Conservation (phyloP, 2,888 invertebrate genomes). For the Parnassius apollo region DNA sequence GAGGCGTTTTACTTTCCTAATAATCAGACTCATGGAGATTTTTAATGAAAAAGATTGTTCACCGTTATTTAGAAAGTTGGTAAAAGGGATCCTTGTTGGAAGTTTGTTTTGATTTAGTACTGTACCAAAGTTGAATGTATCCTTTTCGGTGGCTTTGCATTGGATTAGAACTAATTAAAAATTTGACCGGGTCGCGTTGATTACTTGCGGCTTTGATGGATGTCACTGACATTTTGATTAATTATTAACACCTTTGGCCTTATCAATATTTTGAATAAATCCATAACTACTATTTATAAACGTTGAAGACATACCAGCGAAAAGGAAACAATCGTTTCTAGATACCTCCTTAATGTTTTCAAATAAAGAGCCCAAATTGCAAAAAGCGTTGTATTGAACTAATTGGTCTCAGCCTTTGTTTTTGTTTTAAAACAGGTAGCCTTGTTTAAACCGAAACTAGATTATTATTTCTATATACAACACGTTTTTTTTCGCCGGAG, state of each 20-base stretch:
- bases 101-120: conserved; percentile 79
- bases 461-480: conserved; percentile 27
- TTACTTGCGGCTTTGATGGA: conserved; percentile 26
- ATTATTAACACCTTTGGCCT: conserved; percentile 4
- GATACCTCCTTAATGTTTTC: conserved; percentile 68
- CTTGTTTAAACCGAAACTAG: conserved; percentile 14
- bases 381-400: conserved; percentile 53
- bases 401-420: conserved; percentile 48
- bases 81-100: conserved; percentile 70
- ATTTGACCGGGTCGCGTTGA: conserved; percentile 41
- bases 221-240: conserved; percentile 16
- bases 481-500: conserved; percentile 15
- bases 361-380: conserved; percentile 64
- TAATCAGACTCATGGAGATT: conserved; percentile 77
- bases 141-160: conserved; percentile 70
- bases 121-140: conserved; percentile 64
- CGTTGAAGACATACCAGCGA: conserved; percentile 6
- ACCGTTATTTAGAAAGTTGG: conserved; percentile 78
- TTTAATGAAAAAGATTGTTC: conserved; percentile 80
- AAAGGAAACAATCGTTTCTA: conserved; percentile 23
- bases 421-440: conserved; percentile 24
- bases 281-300: conserved; percentile 6
- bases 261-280: conserved; percentile 18
- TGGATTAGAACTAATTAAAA: conserved; percentile 67
- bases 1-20: conserved; percentile 77